Percentiles rank a stretch among this genome's conserved stretches.
phyloP scores from a whole-genome alignment of 2,113 vertebrate species.

The Anguilla japonica region DNA sequence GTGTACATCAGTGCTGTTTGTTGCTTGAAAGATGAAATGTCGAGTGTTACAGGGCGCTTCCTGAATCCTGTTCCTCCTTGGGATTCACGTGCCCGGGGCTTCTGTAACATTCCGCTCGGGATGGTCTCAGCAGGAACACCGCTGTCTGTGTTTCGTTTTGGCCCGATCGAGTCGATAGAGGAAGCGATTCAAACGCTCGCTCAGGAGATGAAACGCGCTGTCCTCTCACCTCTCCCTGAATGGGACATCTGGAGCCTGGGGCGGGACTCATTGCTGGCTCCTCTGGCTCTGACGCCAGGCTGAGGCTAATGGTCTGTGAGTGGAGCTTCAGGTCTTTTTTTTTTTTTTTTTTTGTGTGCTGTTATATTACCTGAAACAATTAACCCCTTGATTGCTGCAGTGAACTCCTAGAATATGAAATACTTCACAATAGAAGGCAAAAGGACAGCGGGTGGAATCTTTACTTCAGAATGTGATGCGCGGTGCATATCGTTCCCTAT shows the following conservation, averaged over 20 bases:
- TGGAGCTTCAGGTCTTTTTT: no score
- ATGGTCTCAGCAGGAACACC: no score
- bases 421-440: background rate
- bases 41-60: no score
- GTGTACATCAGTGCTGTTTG: no score
- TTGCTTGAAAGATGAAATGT: no score
- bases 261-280: background rate
- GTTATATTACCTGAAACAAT: background rate
- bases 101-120: no score
- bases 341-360: no score
- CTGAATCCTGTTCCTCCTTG: no score
- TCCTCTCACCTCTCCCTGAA: background rate
- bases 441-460: background rate
- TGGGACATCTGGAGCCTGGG: background rate
- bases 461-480: no score
- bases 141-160: no score
- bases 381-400: background rate
- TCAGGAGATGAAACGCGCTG: background rate
- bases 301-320: background rate
- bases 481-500: background rate
- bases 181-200: background rate
- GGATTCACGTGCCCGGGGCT: no score
- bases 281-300: background rate
- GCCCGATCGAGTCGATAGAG: no score
- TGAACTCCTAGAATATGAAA: background rate